These are phyloP conservation scores for Caradrina clavipalpis DNA, from an alignment of 2,888 invertebrate species.

Conservation along the genomic window DNA sequence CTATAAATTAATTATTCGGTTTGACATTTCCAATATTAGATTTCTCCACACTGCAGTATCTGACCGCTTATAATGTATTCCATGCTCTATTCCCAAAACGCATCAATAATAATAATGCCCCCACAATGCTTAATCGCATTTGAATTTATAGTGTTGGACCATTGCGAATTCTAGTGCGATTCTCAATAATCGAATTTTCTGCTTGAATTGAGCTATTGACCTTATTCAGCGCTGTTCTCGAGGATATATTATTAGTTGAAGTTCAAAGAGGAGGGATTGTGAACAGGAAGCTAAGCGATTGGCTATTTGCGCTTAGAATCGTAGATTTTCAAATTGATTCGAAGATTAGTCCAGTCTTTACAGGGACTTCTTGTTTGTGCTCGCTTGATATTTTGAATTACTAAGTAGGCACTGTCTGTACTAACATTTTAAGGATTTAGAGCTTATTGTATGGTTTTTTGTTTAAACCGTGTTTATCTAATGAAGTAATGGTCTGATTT, in stretches of 20 bases:
- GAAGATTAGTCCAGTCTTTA: background rate
- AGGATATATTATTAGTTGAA: conserved; percentile 23
- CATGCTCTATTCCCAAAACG: background rate
- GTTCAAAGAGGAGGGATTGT: conserved; percentile 27
- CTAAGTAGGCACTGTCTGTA: too few relatives aligned
- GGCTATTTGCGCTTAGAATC: conserved; percentile 10
- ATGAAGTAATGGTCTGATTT: too few relatives aligned
- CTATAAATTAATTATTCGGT: too few relatives aligned
- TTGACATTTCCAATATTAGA: too few relatives aligned
- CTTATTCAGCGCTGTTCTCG: conserved; percentile 21
- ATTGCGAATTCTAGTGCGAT: conserved; percentile 35
- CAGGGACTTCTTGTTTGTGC: too few relatives aligned
- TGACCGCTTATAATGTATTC: too few relatives aligned
- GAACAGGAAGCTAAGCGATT: conserved; percentile 23
- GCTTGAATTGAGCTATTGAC: conserved; percentile 43
- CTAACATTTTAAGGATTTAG: too few relatives aligned
- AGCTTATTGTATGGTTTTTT: too few relatives aligned
- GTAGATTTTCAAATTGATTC: background rate
- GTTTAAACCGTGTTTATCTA: too few relatives aligned
- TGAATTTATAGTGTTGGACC: conserved; percentile 35
- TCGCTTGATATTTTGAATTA: too few relatives aligned
- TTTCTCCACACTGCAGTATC: too few relatives aligned
- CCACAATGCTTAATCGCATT: conserved; percentile 28
- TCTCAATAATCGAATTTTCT: conserved; percentile 38
- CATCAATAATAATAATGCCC: conserved; percentile 32